Evolutionary conservation across 2,888 invertebrate genomes (phyloP), one percentile per base, ranked within the genome.

Genomic region (Tenthredo scrophulariae): DNA sequence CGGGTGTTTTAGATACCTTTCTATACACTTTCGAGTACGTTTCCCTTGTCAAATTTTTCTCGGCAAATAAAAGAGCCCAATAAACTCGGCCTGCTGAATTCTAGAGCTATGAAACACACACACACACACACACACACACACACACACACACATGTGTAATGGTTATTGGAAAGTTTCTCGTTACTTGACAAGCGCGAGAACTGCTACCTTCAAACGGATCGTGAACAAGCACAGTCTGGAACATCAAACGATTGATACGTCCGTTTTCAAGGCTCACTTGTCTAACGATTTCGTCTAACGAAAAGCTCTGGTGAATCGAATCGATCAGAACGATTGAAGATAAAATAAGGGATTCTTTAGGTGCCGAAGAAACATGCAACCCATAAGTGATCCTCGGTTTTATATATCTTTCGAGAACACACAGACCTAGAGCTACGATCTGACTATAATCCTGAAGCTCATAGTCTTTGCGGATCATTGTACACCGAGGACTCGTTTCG

Each of bases 151-250:
- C 9, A 58, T 9, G 10, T 22, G 26, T 26, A 18, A 58, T 79
- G 79, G 50, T 79, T 79, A 79, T 79, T 80, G 58, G 62, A 80
- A 80, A 80, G 80, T 80, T 80, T 80, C 58, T 58, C 58, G 58
- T 80, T 80, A 62, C 40, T 18, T 13, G 18, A 54, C 26, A 75
- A 22, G 29, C 29, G 22, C 37, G 29, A 33, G 40, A n/a, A 58
- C 13, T 50, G n/a, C 40, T 18, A 29, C 4, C 54, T 50, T 77
- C 77, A 54, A 77, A 77, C 50, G 77, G 33, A 77, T 77, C 67
- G 67, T 33, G 40, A 80, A 62, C 62, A 58, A 33, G 58, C 22
- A 22, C 18, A 40, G 22, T 40, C 80, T 40, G 58, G 62, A 29
- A 80, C 62, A 80, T 80, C 26, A 80, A 80, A 80, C 80, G 62